Conservation (phyloP, 2,113 vertebrate species). For the Anoplopoma fimbria region DNA sequence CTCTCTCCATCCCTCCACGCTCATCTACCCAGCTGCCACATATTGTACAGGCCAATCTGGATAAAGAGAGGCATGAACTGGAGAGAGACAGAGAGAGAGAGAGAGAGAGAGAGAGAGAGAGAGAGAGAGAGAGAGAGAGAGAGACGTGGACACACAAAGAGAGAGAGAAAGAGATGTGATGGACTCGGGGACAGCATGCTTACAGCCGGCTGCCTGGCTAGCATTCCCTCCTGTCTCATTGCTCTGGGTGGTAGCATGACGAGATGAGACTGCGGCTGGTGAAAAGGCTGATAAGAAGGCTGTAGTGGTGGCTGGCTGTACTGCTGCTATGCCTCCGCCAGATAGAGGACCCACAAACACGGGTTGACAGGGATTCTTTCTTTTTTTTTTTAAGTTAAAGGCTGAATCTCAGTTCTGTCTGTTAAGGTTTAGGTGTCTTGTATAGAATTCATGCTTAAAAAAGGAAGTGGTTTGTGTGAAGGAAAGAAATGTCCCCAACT, state of each 20-base stretch:
- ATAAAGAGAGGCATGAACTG: constrained; percentile 68
- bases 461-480: constrained; percentile 24
- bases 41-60: constrained; percentile 75
- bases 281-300: constrained; percentile 78
- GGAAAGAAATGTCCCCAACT: neutral
- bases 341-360: constrained; percentile 56
- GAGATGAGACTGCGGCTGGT: constrained; percentile 75
- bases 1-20: constrained; percentile 72
- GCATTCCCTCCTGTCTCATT: constrained; percentile 76
- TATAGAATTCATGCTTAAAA: constrained; percentile 16
- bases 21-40: constrained; percentile 76
- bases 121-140: constrained; percentile 14
- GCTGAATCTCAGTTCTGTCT: constrained; percentile 30
- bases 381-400: constrained; percentile 34
- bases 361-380: constrained; percentile 33
- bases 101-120: constrained; percentile 26
- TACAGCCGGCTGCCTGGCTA: constrained; percentile 69
- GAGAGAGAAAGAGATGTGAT: constrained; percentile 58
- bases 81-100: constrained; percentile 58
- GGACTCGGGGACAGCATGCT: constrained; percentile 70
- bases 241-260: constrained; percentile 79
- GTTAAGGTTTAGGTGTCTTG: constrained; percentile 31
- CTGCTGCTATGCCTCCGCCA: constrained; percentile 57
- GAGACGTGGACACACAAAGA: constrained; percentile 3
- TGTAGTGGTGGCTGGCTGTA: constrained; percentile 69